phyloP scores from a whole-genome alignment of 2,888 invertebrate species.

The Tipula vernalis region DNA sequence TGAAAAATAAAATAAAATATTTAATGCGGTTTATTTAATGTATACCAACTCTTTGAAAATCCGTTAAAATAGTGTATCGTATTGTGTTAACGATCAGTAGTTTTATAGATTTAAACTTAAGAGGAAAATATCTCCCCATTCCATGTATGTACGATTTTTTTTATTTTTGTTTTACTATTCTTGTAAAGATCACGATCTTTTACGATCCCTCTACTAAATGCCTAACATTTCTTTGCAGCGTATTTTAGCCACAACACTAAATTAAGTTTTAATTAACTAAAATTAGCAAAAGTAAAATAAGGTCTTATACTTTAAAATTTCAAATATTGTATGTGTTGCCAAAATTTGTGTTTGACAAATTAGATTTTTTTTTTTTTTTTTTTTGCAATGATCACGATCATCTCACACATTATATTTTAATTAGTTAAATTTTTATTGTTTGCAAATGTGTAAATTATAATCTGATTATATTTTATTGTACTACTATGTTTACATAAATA shows the following conservation, averaged over 20 bases:
- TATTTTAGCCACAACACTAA: neutral
- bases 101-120: neutral
- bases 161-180: neutral
- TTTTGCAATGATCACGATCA: neutral
- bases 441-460: neutral
- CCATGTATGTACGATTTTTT: neutral
- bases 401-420: neutral
- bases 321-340: neutral
- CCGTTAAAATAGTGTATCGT: neutral
- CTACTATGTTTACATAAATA: neutral
- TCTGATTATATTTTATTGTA: neutral
- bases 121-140: neutral
- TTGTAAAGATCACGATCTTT: neutral
- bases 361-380: neutral
- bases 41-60: neutral
- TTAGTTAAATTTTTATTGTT: neutral
- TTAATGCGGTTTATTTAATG: neutral
- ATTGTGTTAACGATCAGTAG: neutral
- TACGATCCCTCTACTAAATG: neutral
- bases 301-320: neutral
- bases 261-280: neutral
- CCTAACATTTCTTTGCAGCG: neutral
- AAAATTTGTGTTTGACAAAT: neutral
- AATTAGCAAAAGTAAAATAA: neutral
- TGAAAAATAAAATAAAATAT: neutral